Conservation (phyloP, 2,888 invertebrate species). For the Drosophila koepferae region DNA sequence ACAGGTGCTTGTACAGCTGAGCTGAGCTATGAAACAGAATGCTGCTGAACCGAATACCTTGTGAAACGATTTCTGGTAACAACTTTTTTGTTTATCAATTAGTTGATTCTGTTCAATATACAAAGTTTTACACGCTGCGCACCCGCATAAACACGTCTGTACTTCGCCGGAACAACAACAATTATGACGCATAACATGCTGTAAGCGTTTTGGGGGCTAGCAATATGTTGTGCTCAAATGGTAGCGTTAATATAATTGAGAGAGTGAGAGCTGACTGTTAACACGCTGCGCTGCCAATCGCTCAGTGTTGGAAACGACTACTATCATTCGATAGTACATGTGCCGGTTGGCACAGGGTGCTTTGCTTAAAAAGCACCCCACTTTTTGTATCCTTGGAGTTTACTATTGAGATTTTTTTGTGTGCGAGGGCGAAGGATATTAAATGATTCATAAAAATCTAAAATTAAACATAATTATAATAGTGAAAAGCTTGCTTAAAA, state of each 20-base stretch:
- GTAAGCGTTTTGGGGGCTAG: slow-evolving; percentile 36
- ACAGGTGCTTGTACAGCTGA: slow-evolving; percentile 33
- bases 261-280: slow-evolving; percentile 15
- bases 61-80: slow-evolving; percentile 24
- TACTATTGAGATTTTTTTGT: slow-evolving; percentile 61
- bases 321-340: slow-evolving; percentile 26
- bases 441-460: slow-evolving; percentile 37
- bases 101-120: slow-evolving; percentile 29
- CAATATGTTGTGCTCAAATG: slow-evolving; percentile 37
- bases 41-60: slow-evolving; percentile 3
- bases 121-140: slow-evolving; percentile 46
- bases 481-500: background rate
- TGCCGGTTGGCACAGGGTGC: slow-evolving; percentile 51
- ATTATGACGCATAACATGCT: slow-evolving; percentile 45
- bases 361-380: slow-evolving; percentile 43
- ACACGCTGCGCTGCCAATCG: background rate
- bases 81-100: slow-evolving; percentile 35
- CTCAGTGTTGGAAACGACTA: slow-evolving; percentile 23
- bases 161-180: slow-evolving; percentile 50
- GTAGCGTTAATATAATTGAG: slow-evolving; percentile 4
- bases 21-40: slow-evolving; percentile 3
- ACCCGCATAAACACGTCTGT: slow-evolving; percentile 60
- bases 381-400: slow-evolving; percentile 70
- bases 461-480: slow-evolving; percentile 30
- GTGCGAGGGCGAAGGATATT: slow-evolving; percentile 51